Base-by-base conservation (phyloP, 1,140 invertebrate genomes). In the Microplitis mediator region DNA sequence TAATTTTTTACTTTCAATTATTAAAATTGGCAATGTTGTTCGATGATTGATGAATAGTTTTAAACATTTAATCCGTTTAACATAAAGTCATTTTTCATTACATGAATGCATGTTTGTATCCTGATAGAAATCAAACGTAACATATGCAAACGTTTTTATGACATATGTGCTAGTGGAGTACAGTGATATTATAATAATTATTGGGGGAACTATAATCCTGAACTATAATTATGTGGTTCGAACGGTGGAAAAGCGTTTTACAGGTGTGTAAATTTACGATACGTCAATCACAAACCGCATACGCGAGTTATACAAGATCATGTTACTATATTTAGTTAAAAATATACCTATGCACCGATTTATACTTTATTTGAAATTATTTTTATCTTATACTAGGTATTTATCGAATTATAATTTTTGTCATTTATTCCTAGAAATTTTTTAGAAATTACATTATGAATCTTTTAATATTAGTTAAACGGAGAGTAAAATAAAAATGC, bases 251-350 rank as follows among this genome's bases (percentile, higher is more conserved):
- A 74, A 73, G 31, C 34, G 35, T 14, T 39, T 72, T 79, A 81
- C 80, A 81, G 80, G 80, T 81, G 80, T 58, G 73, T 75, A 75
- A 75, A 76, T 45, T 67, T 74, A 74, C 70, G 68, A 54, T 23
- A 54, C 13, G 35, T 14, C 35, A 14, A 60, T 72, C 50, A 64
- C 63, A 69, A 63, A 75, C 52, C 52, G 54, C 31, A 16, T 52
- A 39, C 60, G 65, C 69, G 62, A 39, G 50, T 56, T 69, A 23
- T 14, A 50, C 23, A 23, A 51, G 56, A 35, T n/a, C 14, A n/a
- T 58, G 6, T 23, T 36, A 31, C 50, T 31, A 32, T 60, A 23
- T 45, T 3, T 6, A 45, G 39, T 45, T 45, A 45, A 45, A 45
- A 9, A 45, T 11, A 45, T 45, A 45, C 2, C 23, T 23, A 45